Conservation (phyloP, 2,113 vertebrate genomes). For the Psilopsiagon aurifrons region DNA sequence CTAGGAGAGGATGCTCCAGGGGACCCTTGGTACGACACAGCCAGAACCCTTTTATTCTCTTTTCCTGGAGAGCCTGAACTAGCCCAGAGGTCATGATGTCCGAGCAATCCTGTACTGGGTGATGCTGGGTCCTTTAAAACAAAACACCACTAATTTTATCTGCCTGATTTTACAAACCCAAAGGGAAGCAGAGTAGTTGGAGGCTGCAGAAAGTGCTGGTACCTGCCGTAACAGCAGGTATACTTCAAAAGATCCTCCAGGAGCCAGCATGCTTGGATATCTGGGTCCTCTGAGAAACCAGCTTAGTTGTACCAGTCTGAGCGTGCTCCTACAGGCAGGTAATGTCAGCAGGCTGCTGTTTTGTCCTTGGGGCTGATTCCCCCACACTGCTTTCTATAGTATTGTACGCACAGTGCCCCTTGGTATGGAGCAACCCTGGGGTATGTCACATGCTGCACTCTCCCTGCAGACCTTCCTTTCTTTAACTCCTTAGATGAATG, state of each 20-base stretch:
- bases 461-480: background rate
- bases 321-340: background rate
- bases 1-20: background rate
- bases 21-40: background rate
- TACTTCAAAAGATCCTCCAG: background rate
- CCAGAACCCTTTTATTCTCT: background rate
- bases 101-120: background rate
- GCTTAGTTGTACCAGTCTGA: background rate
- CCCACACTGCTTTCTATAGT: background rate
- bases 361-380: background rate
- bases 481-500: background rate
- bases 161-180: background rate
- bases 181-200: background rate
- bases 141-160: background rate
- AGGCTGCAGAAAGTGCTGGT: background rate
- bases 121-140: background rate
- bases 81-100: background rate
- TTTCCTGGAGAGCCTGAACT: background rate
- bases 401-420: background rate
- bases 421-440: background rate
- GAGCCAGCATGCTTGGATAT: rapidly evolving
- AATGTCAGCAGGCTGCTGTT: background rate
- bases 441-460: background rate
- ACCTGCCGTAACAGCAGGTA: background rate
- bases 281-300: background rate